Evolutionary conservation across 2,888 invertebrate genomes (phyloP).

Genomic region (Melieria omissa): DNA sequence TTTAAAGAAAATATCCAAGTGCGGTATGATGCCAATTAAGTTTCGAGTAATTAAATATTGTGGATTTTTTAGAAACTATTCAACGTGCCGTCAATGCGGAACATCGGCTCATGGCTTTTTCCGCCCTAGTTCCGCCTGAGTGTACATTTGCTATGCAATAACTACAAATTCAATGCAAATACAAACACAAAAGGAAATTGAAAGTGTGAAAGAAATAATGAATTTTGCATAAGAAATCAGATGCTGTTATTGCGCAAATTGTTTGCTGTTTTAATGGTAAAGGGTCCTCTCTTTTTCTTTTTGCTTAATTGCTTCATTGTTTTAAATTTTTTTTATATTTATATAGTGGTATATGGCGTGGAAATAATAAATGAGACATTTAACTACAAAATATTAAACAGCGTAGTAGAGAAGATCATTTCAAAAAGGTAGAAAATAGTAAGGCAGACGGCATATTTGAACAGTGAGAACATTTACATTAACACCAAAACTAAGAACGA

Average conservation of each 20-base stretch:
- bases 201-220: not conserved
- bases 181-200: not conserved
- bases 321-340: not conserved
- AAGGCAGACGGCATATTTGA: not conserved
- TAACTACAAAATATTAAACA: slow-evolving; percentile 33
- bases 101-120: not conserved
- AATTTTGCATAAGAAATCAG: not conserved
- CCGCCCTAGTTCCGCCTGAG: not conserved
- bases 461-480: no score
- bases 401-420: not conserved
- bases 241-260: not conserved
- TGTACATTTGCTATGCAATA: not conserved
- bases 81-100: not conserved
- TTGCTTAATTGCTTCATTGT: slow-evolving; percentile 32
- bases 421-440: not conserved
- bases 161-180: not conserved
- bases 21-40: no score
- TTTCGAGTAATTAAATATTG: no score
- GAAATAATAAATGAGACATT: not conserved
- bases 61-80: not conserved
- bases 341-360: no score
- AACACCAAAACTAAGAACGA: no score
- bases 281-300: slow-evolving; percentile 57
- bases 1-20: no score
- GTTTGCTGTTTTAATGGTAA: slow-evolving; percentile 42